Evolutionary conservation across 2,113 vertebrate species (phyloP), one percentile per base, ranked within the genome.

Genomic region (Dasypus novemcinctus): DNA sequence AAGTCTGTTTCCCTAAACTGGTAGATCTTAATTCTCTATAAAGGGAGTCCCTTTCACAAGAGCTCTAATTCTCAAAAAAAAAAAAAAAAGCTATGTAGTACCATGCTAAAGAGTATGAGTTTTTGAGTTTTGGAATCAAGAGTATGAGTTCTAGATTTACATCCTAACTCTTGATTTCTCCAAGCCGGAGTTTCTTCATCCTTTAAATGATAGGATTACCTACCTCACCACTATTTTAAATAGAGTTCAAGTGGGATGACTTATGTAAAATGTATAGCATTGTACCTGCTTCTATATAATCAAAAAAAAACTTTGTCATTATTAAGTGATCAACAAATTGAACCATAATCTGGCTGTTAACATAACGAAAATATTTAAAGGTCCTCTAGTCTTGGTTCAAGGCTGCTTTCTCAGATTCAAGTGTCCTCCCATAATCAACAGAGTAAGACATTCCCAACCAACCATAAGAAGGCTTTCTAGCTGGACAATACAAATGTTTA

Each of bases 201-300:
- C 89, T 89, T 66, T 18, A 78, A 87, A 72, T 11, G 68, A 15
- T 15, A 92, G 38, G 3, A 12, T 18, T 36, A 68, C 8, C 27
- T 46, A 80, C 23, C 87, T 82, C 31, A 17, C 11, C 79, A 9
- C 61, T 82, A 43, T 80, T 83, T 82, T 87, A 52, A 10, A 5
- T 52, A 87, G 63, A 71, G n/a, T 87, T 11, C 17, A 87, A 86
- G 75, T 83, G 52, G 88, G 95, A 72, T 63, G 29, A 91, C 57
- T 49, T 49, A 71, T 31, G 61, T 43, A 86, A 92, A 90, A 79
- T 68, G 27, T 78, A 84, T 49, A 63, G 6, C 12, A 36, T 38
- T 57, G 63, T 14, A 52, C 76, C 43, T 87, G 15, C 13, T 86
- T 88, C 78, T 86, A 13, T 41, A 8, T 57, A 52, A 52, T 90